These are phyloP conservation scores for Tenebrio molitor DNA, from an alignment of 1,140 invertebrate genomes.

Conservation along the genomic window DNA sequence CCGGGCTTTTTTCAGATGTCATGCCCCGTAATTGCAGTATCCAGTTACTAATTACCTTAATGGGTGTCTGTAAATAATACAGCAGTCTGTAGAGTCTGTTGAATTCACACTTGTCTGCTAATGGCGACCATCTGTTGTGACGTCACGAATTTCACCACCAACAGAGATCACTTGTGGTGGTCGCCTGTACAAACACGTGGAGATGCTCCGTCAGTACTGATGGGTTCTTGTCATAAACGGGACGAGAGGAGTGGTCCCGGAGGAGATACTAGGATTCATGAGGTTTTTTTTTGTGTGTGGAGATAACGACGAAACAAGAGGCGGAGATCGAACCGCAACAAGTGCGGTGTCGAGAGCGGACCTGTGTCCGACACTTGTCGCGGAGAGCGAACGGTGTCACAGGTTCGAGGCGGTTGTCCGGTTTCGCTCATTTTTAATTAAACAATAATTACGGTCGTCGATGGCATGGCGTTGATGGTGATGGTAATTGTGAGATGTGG, in stretches of 20 bases:
- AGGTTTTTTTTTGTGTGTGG: too few relatives aligned
- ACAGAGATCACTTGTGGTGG: slow-evolving; percentile 40
- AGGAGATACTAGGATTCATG: too few relatives aligned
- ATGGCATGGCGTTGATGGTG: slow-evolving; percentile 7
- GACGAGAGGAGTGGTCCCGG: too few relatives aligned
- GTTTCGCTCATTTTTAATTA: slow-evolving; percentile 30
- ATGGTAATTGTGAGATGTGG: slow-evolving; percentile 14
- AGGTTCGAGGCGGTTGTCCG: too few relatives aligned
- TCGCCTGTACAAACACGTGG: slow-evolving; percentile 8
- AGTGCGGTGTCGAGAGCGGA: not conserved
- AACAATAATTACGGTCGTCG: slow-evolving; percentile 19
- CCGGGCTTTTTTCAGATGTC: slow-evolving; percentile 42
- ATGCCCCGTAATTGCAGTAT: slow-evolving; percentile 55
- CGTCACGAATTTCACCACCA: slow-evolving; percentile 24
- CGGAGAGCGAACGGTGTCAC: too few relatives aligned
- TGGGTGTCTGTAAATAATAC: slow-evolving; percentile 56
- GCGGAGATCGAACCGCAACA: too few relatives aligned
- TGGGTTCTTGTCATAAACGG: too few relatives aligned
- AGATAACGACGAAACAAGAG: too few relatives aligned
- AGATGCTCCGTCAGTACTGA: not conserved
- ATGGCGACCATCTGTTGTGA: slow-evolving; percentile 56
- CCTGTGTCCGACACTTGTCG: too few relatives aligned
- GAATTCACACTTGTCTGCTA: slow-evolving; percentile 57
- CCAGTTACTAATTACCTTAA: slow-evolving; percentile 59
- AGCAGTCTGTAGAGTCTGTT: slow-evolving; percentile 21